Conservation (phyloP, 2,888 invertebrate species). For the Ophraella communa region DNA sequence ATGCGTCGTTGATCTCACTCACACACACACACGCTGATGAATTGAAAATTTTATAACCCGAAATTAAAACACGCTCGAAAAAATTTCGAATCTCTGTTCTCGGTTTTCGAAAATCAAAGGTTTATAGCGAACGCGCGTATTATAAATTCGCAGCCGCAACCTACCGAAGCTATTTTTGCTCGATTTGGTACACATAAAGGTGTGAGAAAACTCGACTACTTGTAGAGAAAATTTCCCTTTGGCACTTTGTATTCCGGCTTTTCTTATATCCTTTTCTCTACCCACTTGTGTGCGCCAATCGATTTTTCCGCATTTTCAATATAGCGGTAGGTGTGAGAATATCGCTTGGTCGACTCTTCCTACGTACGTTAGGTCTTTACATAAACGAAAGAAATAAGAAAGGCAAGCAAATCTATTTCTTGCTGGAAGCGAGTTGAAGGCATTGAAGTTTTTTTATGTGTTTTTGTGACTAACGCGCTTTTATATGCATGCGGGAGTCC, state of each 20-base stretch:
- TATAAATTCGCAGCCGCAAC: constrained; percentile 3
- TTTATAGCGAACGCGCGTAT: background rate
- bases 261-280: constrained; percentile 31
- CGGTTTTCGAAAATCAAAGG: background rate
- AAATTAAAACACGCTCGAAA: constrained; percentile 8
- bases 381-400: constrained; percentile 35
- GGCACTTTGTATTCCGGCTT: constrained; percentile 30
- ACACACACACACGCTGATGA: background rate
- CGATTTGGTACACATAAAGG: constrained; percentile 22
- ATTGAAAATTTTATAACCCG: constrained; percentile 3
- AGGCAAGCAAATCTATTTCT: constrained; percentile 37
- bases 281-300: background rate
- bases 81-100: background rate
- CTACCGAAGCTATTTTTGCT: constrained; percentile 9
- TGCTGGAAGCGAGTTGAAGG: constrained; percentile 23
- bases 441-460: constrained; percentile 29
- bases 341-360: constrained; percentile 28
- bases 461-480: constrained; percentile 26
- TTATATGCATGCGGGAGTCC: constrained; percentile 30
- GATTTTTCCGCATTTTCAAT: background rate
- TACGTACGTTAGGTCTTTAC: constrained; percentile 38
- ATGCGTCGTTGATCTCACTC: background rate
- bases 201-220: constrained; percentile 25
- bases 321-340: background rate
- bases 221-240: constrained; percentile 34